Conservation (phyloP, 2,113 vertebrate genomes). For the Ploceus nigricollis region DNA sequence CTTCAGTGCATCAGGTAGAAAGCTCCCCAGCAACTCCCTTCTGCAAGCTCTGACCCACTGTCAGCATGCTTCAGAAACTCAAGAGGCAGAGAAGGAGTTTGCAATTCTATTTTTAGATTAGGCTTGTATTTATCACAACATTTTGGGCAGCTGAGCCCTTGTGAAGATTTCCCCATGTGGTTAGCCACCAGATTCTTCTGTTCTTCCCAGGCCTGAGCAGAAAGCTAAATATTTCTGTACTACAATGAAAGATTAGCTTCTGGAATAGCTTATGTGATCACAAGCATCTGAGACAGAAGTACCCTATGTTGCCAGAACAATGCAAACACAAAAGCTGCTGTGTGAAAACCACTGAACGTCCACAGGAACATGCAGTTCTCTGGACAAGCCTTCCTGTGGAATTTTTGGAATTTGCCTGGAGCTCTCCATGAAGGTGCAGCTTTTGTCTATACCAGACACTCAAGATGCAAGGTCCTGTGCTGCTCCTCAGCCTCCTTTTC, state of each 20-base stretch:
- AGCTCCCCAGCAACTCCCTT: not conserved
- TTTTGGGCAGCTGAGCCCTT: not conserved
- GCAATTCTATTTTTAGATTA: not conserved
- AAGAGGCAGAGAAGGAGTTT: not conserved
- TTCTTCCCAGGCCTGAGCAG: not conserved
- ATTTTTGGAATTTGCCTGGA: not conserved
- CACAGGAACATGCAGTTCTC: not conserved
- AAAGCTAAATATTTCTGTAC: not conserved
- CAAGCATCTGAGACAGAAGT: not conserved
- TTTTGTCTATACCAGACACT: not conserved
- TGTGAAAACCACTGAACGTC: not conserved
- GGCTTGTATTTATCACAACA: not conserved
- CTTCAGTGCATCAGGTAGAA: not conserved
- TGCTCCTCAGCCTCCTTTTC: not conserved
- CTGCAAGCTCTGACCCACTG: not conserved
- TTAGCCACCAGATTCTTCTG: not conserved
- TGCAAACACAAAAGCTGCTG: not conserved
- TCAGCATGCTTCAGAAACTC: not conserved
- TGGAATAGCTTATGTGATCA: not conserved
- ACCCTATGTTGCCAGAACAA: not conserved
- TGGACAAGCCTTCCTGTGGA: not conserved
- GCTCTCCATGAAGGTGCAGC: not conserved
- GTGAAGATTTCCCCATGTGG: not conserved
- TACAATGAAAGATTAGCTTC: not conserved
- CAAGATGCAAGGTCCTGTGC: not conserved